These are phyloP conservation scores for Psilopogon haemacephalus DNA, from an alignment of 2,113 vertebrate species.

Conservation along the genomic window DNA sequence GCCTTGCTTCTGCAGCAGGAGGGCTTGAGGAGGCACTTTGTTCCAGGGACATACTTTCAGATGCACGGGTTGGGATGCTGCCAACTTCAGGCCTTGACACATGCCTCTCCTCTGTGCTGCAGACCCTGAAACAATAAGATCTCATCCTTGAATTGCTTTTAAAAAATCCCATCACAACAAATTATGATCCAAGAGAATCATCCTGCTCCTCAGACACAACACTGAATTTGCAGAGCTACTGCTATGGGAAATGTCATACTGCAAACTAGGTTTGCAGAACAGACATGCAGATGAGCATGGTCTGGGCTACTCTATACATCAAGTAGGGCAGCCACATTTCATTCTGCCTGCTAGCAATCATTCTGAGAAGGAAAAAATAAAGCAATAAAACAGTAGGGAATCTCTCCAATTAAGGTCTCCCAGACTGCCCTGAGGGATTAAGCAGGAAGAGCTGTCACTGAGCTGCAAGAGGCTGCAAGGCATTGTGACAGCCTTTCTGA, in stretches of 20 bases:
- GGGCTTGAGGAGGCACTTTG: background rate
- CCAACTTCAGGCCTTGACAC: background rate
- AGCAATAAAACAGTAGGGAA: background rate
- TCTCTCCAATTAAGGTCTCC: background rate
- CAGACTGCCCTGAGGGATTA: background rate
- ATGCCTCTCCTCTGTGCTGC: background rate
- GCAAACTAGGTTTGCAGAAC: background rate
- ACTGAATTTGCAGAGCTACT: background rate
- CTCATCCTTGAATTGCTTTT: background rate
- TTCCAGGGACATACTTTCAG: background rate
- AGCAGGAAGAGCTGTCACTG: background rate
- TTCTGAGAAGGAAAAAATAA: background rate
- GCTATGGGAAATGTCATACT: background rate
- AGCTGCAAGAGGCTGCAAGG: background rate
- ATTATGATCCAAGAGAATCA: background rate
- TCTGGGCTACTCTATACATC: background rate
- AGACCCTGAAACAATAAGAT: background rate
- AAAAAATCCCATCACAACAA: background rate
- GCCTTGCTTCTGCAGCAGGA: background rate
- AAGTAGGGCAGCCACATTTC: background rate
- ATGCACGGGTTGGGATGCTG: background rate
- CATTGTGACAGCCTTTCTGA: background rate
- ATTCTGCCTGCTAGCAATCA: background rate
- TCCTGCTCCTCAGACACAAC: background rate
- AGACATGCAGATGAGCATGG: background rate